These are phyloP conservation scores for Listrodromus nycthemerus DNA, from an alignment of 2,888 invertebrate genomes.

Conservation along the genomic window DNA sequence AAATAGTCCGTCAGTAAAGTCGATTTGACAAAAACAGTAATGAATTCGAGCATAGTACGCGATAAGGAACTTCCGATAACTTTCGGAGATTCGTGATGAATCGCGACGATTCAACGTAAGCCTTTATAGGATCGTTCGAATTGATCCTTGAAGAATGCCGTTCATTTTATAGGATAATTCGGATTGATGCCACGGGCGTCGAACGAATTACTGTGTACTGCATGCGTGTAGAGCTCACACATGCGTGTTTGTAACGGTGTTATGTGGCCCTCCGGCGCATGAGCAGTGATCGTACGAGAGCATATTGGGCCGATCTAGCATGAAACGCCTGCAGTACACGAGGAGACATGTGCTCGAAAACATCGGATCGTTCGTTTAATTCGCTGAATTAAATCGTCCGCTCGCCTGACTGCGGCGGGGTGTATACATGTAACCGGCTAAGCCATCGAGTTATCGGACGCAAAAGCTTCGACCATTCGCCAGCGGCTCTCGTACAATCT, in stretches of 20 bases:
- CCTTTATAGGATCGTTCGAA: not conserved
- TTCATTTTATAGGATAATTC: not conserved
- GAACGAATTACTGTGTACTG: not conserved
- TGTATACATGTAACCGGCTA: not conserved
- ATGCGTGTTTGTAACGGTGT: not conserved
- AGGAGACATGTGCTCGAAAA: slow-evolving; percentile 38
- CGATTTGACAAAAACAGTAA: not conserved
- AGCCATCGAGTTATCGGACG: not conserved
- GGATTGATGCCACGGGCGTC: not conserved
- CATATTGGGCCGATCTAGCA: slow-evolving; percentile 8
- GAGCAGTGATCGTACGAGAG: slow-evolving; percentile 12
- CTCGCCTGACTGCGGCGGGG: not conserved
- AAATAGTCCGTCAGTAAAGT: no score
- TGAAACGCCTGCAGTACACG: slow-evolving; percentile 36
- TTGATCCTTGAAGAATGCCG: not conserved
- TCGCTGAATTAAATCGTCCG: slow-evolving; percentile 15
- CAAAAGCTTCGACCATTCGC: not conserved
- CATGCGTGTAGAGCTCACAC: not conserved
- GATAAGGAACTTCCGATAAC: not conserved
- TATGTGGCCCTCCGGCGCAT: not conserved
- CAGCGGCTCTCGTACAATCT: slow-evolving; percentile 24
- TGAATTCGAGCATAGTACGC: not conserved
- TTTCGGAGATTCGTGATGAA: not conserved
- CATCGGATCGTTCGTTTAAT: slow-evolving; percentile 26
- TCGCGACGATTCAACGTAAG: not conserved